Evolutionary conservation across 2,113 vertebrate species (phyloP), one percentile per base, ranked within the genome.

Genomic region (Anas platyrhynchos): DNA sequence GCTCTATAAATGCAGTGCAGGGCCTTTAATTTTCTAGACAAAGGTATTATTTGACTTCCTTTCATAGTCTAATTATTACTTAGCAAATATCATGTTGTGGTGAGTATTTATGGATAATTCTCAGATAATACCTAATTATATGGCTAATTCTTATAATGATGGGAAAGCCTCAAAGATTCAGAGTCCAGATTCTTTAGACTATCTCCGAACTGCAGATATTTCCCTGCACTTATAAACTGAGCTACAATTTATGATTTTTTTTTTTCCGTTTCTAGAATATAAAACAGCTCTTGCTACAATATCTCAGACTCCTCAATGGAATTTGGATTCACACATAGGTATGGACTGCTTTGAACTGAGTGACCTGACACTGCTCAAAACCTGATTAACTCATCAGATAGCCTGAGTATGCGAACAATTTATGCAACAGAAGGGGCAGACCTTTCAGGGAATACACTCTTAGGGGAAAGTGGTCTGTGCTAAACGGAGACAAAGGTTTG

Each of bases 41-140:
- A 96, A 94, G 80, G 85, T 96, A 93, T 92, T 96, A 85, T 96
- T 92, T 84, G 61, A 94, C 43, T 41, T 96, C 80, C 58, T 94
- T 97, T 95, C 93, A 93, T 1, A 79, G 86, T 36, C 83, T 96
- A 96, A 97, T 97, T 94, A 92, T 92, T 84, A 72, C 89, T 94
- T 94, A 86, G 94, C 43, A 94, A 97, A 96, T 93, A 91, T 38
- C 85, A 61, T 88, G 87, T 95, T 96, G 92, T 88, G 83, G 79
- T 68, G 94, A 95, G 87, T 77, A 95, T 94, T 96, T 94, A 78
- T 81, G 92, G 88, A 90, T 96, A 94, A 96, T 93, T 90, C 93
- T 94, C 73, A 95, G 91, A 93, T 94, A 96, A 96, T 93, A 82
- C 73, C 73, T 94, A 95, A 95, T 96, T 94, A 96, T 81, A 92